These are phyloP conservation scores for Argyra leucocephala DNA, from an alignment of 2,888 invertebrate species.

Conservation along the genomic window DNA sequence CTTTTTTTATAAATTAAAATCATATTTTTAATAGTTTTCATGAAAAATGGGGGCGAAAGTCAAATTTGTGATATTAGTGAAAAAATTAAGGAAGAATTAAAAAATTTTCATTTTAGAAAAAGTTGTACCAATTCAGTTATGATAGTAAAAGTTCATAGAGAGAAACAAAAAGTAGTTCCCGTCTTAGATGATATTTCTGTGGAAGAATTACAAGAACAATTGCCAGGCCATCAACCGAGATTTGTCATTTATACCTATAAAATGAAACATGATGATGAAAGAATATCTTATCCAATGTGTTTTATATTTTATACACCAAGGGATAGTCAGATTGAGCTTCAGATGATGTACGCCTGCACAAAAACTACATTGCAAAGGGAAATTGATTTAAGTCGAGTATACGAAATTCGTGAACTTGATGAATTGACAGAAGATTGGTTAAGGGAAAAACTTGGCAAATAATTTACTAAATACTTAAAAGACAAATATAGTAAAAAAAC, in stretches of 20 bases:
- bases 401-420: conserved; percentile 80
- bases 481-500: too few species aligned
- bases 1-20: too few species aligned
- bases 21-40: too few species aligned
- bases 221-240: conserved; percentile 83
- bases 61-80: conserved; percentile 74
- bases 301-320: conserved; percentile 87
- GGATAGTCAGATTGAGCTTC: conserved; percentile 66
- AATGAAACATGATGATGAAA: conserved; percentile 74
- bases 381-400: conserved; percentile 70
- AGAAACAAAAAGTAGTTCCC: conserved; percentile 66
- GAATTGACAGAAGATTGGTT: conserved; percentile 91
- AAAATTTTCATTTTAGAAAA: conserved; percentile 79
- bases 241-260: conserved; percentile 81
- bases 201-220: conserved; percentile 71
- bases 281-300: conserved; percentile 83
- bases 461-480: too few species aligned
- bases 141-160: conserved; percentile 77
- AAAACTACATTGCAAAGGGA: conserved; percentile 76
- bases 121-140: conserved; percentile 70
- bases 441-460: conserved; percentile 55
- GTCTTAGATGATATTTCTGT: conserved; percentile 74
- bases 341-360: conserved; percentile 92
- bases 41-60: conserved; percentile 41
- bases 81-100: conserved; percentile 66